phyloP scores from a whole-genome alignment of 2,113 vertebrate genomes.

The Sitta europaea region DNA sequence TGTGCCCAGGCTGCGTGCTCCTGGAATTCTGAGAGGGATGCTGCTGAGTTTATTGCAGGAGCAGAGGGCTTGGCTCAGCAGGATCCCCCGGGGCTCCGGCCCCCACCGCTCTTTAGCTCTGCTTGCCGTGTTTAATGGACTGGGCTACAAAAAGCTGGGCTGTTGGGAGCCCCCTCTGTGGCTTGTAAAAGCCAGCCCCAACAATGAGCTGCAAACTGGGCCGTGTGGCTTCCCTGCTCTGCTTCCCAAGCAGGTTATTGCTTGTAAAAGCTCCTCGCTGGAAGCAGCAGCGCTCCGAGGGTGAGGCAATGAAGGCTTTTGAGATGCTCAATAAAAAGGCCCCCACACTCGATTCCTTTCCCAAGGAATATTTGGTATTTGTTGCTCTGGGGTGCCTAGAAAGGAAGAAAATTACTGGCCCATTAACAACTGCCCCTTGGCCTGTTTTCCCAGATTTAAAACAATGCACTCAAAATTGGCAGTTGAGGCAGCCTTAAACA shows the following conservation, averaged over 20 bases:
- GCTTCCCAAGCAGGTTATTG: slow-evolving; percentile 8
- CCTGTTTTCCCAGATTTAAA: background rate
- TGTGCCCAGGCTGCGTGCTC: background rate
- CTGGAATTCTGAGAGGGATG: background rate
- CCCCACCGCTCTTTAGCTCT: background rate
- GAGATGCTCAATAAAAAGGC: background rate
- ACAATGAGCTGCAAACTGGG: background rate
- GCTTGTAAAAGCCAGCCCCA: slow-evolving; percentile 30
- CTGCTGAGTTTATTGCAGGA: slow-evolving; percentile 20
- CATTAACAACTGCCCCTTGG: slow-evolving; percentile 44
- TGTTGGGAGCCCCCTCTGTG: background rate
- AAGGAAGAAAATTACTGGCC: slow-evolving; percentile 34
- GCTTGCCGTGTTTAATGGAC: slow-evolving; percentile 35
- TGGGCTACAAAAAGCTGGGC: background rate
- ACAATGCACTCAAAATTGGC: background rate
- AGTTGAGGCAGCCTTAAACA: background rate
- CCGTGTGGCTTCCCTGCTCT: background rate
- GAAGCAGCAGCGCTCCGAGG: background rate
- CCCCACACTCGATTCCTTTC: background rate
- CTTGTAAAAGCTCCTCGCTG: slow-evolving; percentile 16
- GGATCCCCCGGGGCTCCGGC: background rate
- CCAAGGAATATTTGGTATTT: slow-evolving; percentile 7
- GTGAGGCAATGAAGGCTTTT: background rate
- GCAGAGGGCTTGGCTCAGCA: background rate
- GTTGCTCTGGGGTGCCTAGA: slow-evolving; percentile 38